Percentiles rank a stretch among this genome's conserved stretches.
Evolutionary conservation across 2,113 vertebrate genomes (phyloP).

Genomic region (Cavia aperea): DNA sequence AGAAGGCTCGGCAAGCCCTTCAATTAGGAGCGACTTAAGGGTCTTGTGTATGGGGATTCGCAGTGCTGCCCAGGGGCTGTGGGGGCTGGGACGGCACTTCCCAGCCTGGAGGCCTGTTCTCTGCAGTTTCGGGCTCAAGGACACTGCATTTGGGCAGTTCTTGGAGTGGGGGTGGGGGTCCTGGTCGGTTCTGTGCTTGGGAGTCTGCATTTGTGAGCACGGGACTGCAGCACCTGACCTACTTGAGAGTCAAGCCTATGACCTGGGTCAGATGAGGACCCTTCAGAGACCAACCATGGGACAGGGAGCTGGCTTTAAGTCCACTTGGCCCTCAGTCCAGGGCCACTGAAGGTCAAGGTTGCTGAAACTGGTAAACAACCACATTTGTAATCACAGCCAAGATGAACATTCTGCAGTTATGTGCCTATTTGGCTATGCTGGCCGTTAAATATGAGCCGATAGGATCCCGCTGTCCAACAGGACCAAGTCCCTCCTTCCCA

Average conservation of each 20-base stretch:
- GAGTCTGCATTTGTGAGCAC: neutral
- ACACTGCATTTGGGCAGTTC: neutral
- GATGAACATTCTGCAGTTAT: neutral
- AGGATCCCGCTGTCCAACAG: neutral
- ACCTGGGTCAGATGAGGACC: neutral
- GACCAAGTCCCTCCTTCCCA: neutral
- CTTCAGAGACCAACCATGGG: neutral
- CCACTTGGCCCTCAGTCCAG: neutral
- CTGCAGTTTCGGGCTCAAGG: constrained; percentile 15
- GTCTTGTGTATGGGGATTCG: neutral
- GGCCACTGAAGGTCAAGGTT: neutral
- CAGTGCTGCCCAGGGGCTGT: neutral
- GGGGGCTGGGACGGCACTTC: neutral
- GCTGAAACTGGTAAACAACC: neutral
- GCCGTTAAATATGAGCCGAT: neutral
- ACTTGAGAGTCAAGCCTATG: neutral
- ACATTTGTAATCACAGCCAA: neutral
- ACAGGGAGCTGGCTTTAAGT: neutral
- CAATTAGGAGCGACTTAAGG: constrained; percentile 45
- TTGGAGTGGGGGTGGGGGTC: neutral
- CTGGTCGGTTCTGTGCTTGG: neutral
- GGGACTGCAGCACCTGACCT: neutral
- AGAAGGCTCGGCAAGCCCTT: constrained; percentile 47
- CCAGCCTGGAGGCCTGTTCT: neutral
- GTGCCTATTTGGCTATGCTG: too few relatives aligned